Conservation (phyloP, 2,888 invertebrate species). For the Rhagonycha lutea region DNA sequence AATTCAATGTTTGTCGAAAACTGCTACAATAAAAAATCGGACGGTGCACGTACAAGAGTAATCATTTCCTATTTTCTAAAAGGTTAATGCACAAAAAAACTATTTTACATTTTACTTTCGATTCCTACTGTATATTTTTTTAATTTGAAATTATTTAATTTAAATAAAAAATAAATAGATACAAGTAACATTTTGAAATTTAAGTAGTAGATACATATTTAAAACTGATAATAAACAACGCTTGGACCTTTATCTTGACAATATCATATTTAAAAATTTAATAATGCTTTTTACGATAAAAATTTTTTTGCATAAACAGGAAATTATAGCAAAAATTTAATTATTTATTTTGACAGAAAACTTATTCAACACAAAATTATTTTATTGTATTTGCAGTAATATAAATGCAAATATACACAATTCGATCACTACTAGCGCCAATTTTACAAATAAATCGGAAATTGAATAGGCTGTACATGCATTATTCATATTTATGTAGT, state of each 20-base stretch:
- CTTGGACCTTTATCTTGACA: background rate
- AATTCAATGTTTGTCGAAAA: no score
- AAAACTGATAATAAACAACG: background rate
- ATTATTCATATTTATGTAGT: slow-evolving; percentile 16
- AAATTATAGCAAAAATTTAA: slow-evolving; percentile 11
- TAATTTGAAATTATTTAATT: no score
- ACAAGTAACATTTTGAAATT: no score
- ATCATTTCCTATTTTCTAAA: no score
- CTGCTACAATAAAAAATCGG: no score
- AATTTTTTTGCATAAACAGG: slow-evolving; percentile 2
- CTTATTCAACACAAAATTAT: slow-evolving; percentile 4
- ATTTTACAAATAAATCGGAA: slow-evolving; percentile 22
- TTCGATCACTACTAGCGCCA: slow-evolving; percentile 9
- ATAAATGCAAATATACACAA: slow-evolving; percentile 25
- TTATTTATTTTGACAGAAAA: slow-evolving; percentile 7
- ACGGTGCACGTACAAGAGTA: no score
- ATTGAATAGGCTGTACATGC: slow-evolving; percentile 21
- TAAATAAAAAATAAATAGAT: no score
- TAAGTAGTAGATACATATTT: no score
- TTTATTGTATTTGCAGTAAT: slow-evolving; percentile 19
- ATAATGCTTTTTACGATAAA: background rate
- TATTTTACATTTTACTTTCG: no score
- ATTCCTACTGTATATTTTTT: no score
- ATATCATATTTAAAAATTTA: background rate
- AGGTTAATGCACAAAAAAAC: no score